Percentiles rank a stretch among this genome's conserved stretches.
phyloP scores from a whole-genome alignment of 2,797 vertebrate genomes.

The Anisognathus igniventris region DNA sequence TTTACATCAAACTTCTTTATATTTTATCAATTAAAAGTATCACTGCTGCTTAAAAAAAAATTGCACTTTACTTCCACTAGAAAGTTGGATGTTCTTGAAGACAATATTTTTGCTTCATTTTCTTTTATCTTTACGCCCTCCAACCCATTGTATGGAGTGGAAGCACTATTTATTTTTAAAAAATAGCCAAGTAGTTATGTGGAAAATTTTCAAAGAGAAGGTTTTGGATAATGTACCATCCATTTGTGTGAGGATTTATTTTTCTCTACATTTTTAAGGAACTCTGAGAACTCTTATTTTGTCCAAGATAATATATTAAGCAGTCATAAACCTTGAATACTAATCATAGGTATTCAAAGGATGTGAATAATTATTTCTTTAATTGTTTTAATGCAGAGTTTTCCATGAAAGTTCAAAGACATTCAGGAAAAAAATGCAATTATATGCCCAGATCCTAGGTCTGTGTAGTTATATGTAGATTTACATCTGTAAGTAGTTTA shows the following conservation, averaged over 20 bases:
- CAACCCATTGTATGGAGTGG: rapidly evolving
- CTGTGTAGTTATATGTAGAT: not conserved
- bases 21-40: not conserved
- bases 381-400: not conserved
- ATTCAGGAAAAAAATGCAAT: not conserved
- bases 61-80: not conserved
- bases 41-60: not conserved
- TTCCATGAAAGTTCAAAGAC: not conserved
- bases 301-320: not conserved
- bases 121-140: not conserved
- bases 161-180: not conserved
- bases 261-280: not conserved
- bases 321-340: not conserved
- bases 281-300: not conserved
- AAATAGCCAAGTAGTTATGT: not conserved
- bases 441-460: not conserved
- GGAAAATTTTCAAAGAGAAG: not conserved
- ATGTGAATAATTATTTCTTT: not conserved
- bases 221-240: not conserved
- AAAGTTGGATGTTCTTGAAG: not conserved
- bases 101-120: not conserved
- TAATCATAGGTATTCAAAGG: not conserved
- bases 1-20: not conserved
- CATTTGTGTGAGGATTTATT: not conserved
- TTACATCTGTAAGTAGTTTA: not conserved